Percentiles rank a stretch among this genome's conserved stretches.
These are phyloP conservation scores for Barbus barbus DNA, from an alignment of 2,113 vertebrate species.

Conservation along the genomic window DNA sequence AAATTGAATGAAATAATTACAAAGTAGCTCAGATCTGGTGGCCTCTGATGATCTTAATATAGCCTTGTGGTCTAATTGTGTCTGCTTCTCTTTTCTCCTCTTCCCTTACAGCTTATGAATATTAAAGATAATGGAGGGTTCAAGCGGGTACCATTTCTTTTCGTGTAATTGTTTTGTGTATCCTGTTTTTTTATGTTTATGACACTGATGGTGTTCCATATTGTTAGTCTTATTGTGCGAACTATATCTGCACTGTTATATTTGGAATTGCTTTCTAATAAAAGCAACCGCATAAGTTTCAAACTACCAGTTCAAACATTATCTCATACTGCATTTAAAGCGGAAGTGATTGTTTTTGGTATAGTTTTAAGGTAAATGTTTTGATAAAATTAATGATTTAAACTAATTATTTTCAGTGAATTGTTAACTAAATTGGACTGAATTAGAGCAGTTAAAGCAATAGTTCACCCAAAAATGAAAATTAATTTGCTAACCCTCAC, in stretches of 20 bases:
- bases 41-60: constrained; percentile 25
- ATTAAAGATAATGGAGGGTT: constrained; percentile 42
- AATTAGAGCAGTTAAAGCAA: background rate
- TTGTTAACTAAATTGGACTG: background rate
- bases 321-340: too few species aligned
- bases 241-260: background rate
- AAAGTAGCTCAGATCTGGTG: constrained; percentile 12
- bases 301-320: background rate
- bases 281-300: background rate
- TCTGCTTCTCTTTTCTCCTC: constrained; percentile 18
- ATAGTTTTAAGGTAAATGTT: background rate
- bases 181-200: constrained; percentile 30
- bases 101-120: constrained; percentile 21
- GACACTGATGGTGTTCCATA: background rate
- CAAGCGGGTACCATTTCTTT: background rate
- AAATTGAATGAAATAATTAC: constrained; percentile 25
- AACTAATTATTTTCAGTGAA: background rate
- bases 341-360: background rate
- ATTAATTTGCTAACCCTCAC: too few species aligned
- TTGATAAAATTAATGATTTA: background rate
- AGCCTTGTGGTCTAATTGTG: constrained; percentile 35
- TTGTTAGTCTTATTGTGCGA: background rate
- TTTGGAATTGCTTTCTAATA: background rate
- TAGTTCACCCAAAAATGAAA: background rate
- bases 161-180: background rate